These are phyloP conservation scores for Otocyon megalotis DNA, from an alignment of 2,113 vertebrate species.

Conservation along the genomic window DNA sequence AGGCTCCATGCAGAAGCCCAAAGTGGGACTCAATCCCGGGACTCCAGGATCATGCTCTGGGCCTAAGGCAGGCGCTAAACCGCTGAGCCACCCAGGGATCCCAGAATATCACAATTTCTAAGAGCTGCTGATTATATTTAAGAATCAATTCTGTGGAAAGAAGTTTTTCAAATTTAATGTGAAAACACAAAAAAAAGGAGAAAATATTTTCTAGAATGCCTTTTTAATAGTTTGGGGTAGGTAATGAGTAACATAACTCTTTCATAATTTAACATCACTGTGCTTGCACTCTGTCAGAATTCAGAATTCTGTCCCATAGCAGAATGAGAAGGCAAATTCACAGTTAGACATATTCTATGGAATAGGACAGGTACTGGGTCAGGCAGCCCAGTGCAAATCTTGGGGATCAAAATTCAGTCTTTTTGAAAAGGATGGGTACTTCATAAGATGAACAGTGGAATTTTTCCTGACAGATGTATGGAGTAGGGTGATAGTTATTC, in stretches of 20 bases:
- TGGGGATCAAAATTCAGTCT: neutral
- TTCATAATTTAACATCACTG: slow-evolving; percentile 3
- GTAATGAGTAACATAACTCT: neutral
- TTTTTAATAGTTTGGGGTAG: neutral
- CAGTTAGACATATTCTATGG: neutral
- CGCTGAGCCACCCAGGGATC: too few relatives aligned
- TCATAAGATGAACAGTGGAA: neutral
- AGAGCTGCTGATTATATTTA: neutral
- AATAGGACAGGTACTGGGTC: neutral
- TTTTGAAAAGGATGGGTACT: neutral
- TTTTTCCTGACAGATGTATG: slow-evolving; percentile 9
- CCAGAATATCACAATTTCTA: neutral
- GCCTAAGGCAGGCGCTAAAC: too few relatives aligned
- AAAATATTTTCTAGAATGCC: neutral
- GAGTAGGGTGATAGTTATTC: neutral
- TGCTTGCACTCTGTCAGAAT: neutral
- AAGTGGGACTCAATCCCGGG: too few relatives aligned
- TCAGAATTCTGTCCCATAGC: neutral
- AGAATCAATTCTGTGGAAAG: neutral
- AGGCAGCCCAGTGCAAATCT: neutral
- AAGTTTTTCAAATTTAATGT: slow-evolving; percentile 46
- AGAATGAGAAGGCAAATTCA: neutral
- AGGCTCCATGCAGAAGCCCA: too few relatives aligned
- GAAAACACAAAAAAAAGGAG: neutral
- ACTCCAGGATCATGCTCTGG: too few relatives aligned